A percentile compares a stretch with the other conserved stretches of the same genome.
Evolutionary conservation across 2,888 invertebrate species (phyloP).

Genomic region (Drosophila lacicola): DNA sequence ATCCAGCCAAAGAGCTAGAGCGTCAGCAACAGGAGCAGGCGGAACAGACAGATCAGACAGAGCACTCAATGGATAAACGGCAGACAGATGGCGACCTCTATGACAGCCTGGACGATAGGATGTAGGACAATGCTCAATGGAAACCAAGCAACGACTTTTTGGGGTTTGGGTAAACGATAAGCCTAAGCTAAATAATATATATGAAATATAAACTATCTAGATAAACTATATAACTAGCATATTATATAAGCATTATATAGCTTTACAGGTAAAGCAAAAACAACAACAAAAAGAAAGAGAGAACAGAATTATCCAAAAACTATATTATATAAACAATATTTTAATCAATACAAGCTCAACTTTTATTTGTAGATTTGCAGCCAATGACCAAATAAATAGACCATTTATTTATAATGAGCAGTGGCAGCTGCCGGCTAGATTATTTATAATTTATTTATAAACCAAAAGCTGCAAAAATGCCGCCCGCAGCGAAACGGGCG

Average conservation of each 20-base stretch:
- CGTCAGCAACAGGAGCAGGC: constrained; percentile 43
- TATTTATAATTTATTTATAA: constrained; percentile 26
- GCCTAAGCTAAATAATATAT: constrained; percentile 26
- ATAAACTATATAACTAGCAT: constrained; percentile 14
- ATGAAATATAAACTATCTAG: constrained; percentile 12
- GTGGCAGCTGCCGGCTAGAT: constrained; percentile 28
- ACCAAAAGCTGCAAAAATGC: constrained; percentile 6
- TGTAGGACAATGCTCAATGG: constrained; percentile 54
- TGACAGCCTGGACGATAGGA: constrained; percentile 83
- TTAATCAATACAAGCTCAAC: constrained; percentile 27
- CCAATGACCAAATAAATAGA: constrained; percentile 54
- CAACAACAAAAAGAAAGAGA: constrained; percentile 4
- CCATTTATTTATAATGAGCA: constrained; percentile 47
- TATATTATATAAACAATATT: constrained; percentile 26
- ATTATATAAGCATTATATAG: constrained; percentile 33
- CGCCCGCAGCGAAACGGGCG: not conserved
- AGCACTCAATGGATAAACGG: constrained; percentile 32
- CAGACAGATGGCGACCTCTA: constrained; percentile 65
- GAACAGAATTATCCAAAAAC: constrained; percentile 58
- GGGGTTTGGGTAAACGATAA: constrained; percentile 45
- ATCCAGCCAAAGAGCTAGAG: constrained; percentile 82
- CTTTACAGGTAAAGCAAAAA: constrained; percentile 67
- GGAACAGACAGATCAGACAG: constrained; percentile 15
- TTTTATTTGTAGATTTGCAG: constrained; percentile 41
- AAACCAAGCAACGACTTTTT: constrained; percentile 51